These are phyloP conservation scores for Myiagra hebetior DNA, from an alignment of 2,113 vertebrate species.

Conservation along the genomic window DNA sequence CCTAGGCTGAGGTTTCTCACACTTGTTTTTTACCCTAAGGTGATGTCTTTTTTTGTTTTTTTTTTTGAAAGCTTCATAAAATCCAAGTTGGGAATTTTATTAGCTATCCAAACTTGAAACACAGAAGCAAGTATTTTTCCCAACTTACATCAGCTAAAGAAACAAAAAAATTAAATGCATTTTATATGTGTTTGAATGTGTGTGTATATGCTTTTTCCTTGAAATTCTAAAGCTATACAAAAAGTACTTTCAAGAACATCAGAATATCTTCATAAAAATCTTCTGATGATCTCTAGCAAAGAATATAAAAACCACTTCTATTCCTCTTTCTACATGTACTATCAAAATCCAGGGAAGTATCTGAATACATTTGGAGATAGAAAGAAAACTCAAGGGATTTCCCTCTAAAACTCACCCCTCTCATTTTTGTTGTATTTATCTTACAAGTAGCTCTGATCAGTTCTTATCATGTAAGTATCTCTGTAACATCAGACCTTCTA, in stretches of 20 bases:
- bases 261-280: background rate
- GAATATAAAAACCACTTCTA: background rate
- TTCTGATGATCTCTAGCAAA: background rate
- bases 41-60: background rate
- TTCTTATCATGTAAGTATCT: background rate
- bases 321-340: background rate
- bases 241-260: background rate
- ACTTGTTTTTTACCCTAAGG: background rate
- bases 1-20: background rate
- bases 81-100: background rate
- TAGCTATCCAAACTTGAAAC: background rate
- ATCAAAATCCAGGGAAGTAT: background rate
- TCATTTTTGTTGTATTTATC: background rate
- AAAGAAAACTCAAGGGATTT: background rate
- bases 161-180: background rate
- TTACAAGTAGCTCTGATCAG: background rate
- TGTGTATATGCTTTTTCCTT: background rate
- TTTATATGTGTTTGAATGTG: background rate
- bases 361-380: background rate
- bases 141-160: background rate
- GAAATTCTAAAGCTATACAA: background rate
- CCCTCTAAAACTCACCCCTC: background rate
- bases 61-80: slow-evolving; percentile 4
- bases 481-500: background rate
- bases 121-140: background rate